Percentiles rank a stretch among this genome's conserved stretches.
phyloP scores from a whole-genome alignment of 2,797 vertebrate genomes.

The Clarias laeviceps region DNA sequence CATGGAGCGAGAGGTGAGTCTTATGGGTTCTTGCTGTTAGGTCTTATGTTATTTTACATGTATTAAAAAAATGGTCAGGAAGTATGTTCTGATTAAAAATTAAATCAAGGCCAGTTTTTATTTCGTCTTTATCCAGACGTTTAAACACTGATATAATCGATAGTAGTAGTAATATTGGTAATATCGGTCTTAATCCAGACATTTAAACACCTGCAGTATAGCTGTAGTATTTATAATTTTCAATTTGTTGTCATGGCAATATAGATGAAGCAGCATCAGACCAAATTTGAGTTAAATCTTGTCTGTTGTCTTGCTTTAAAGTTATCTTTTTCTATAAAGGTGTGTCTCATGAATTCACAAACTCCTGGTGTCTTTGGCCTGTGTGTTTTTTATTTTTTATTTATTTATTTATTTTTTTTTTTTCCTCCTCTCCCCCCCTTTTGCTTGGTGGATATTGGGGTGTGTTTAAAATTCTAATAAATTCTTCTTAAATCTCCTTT shows the following conservation, averaged over 20 bases:
- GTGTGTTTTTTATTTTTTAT: too few relatives aligned
- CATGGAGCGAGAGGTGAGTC: conserved; percentile 92
- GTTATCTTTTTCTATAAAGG: background rate
- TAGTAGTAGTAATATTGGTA: too few relatives aligned
- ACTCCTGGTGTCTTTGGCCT: background rate
- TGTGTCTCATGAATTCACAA: background rate
- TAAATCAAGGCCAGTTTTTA: background rate
- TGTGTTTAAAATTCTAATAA: background rate
- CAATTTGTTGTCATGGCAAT: background rate
- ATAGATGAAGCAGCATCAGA: background rate
- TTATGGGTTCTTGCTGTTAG: background rate
- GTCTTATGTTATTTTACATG: background rate
- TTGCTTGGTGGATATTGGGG: background rate
- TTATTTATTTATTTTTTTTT: too few relatives aligned
- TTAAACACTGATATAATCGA: too few relatives aligned
- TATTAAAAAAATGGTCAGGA: background rate
- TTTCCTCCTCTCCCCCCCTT: too few relatives aligned
- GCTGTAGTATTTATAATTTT: background rate
- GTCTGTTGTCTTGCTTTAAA: background rate
- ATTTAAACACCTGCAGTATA: background rate
- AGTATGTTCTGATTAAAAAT: background rate
- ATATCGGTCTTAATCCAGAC: background rate
- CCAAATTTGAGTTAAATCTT: background rate
- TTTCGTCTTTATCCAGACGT: background rate
- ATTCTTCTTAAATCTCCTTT: too few relatives aligned